A percentile compares a stretch with the other conserved stretches of the same genome.
phyloP scores from a whole-genome alignment of 2,797 vertebrate species.

The Avahi laniger region DNA sequence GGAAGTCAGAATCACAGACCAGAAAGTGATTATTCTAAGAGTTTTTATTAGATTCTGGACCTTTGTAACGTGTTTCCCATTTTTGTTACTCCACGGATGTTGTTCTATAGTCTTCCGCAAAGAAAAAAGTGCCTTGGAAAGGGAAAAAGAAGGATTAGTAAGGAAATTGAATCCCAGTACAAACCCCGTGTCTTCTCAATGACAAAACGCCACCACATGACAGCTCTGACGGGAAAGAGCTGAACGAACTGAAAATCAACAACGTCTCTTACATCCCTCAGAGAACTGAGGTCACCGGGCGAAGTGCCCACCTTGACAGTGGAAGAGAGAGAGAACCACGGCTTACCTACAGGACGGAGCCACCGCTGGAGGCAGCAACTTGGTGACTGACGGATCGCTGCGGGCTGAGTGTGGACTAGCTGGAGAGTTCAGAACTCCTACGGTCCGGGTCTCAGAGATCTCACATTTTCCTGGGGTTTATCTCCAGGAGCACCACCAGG shows the following conservation, averaged over 20 bases:
- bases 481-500: not conserved
- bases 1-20: constrained; percentile 15
- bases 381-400: not conserved
- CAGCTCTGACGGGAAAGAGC: not conserved
- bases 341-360: constrained; percentile 31
- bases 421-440: not conserved
- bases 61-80: not conserved
- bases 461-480: not conserved
- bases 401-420: no score
- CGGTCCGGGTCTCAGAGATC: not conserved
- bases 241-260: not conserved
- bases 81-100: not conserved
- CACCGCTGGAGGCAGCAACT: not conserved
- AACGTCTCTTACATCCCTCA: not conserved
- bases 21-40: not conserved
- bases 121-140: not conserved
- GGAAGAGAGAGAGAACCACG: not conserved
- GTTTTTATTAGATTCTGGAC: not conserved
- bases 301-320: not conserved
- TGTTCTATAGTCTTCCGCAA: not conserved
- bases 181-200: not conserved
- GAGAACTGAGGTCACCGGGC: not conserved
- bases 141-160: not conserved
- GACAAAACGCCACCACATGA: not conserved
- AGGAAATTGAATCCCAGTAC: not conserved